Percentiles rank a stretch among this genome's conserved stretches.
phyloP scores from a whole-genome alignment of 2,113 vertebrate species.

The Orcinus orca region DNA sequence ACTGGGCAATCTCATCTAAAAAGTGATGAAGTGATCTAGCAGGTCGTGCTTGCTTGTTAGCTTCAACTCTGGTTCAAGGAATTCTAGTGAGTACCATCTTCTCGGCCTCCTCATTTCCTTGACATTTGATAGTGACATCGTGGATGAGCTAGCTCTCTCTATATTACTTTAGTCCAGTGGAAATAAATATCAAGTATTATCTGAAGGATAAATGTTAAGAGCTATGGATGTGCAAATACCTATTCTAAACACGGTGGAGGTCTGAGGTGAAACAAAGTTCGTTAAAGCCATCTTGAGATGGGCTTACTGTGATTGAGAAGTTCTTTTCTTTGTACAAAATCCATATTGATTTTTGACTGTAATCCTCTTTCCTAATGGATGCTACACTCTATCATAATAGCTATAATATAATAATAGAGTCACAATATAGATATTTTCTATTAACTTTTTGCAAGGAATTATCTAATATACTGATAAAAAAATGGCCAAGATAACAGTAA shows the following conservation, averaged over 20 bases:
- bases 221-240: not conserved
- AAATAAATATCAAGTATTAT: not conserved
- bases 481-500: not conserved
- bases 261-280: not conserved
- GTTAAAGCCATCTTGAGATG: not conserved
- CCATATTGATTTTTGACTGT: not conserved
- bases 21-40: not conserved
- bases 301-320: not conserved
- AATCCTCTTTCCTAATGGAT: not conserved
- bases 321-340: not conserved
- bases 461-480: not conserved
- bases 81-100: not conserved
- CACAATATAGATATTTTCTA: not conserved
- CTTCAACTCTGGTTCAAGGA: not conserved
- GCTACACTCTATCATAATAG: not conserved
- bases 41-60: not conserved
- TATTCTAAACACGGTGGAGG: not conserved
- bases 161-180: not conserved
- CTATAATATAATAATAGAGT: not conserved
- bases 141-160: not conserved
- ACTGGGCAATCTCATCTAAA: not conserved
- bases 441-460: not conserved
- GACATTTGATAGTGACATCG: not conserved
- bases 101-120: not conserved
- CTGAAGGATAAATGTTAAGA: not conserved